These are phyloP conservation scores for Unio delphinus DNA, from an alignment of 2,888 invertebrate species.

Conservation along the genomic window DNA sequence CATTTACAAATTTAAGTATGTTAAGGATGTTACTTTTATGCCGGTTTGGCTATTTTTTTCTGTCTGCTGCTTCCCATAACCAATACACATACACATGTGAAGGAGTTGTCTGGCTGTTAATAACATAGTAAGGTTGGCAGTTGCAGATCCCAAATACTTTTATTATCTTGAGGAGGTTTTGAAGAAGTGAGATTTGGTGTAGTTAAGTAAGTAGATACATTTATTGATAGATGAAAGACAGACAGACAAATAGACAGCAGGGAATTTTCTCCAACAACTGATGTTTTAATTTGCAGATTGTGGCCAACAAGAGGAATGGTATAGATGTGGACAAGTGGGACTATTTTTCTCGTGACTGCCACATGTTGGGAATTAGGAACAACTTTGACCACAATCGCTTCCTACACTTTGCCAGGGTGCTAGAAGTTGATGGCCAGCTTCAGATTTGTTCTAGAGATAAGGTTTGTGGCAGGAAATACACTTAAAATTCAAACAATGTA, in stretches of 20 bases:
- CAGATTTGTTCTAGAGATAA: conserved; percentile 74
- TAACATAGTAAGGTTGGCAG: neutral
- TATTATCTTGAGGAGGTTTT: neutral
- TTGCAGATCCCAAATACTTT: too few species aligned
- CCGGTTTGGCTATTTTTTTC: too few species aligned
- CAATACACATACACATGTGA: too few species aligned
- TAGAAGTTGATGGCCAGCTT: conserved; percentile 40
- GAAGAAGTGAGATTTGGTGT: too few species aligned
- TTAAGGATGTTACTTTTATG: too few species aligned
- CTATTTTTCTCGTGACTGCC: conserved; percentile 78
- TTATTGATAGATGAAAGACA: too few species aligned
- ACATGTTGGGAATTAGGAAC: conserved; percentile 72
- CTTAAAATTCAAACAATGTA: neutral
- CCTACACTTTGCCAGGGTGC: conserved; percentile 71
- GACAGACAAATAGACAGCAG: too few species aligned
- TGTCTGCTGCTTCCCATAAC: too few species aligned
- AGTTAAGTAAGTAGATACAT: too few species aligned
- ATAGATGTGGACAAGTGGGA: conserved; percentile 82
- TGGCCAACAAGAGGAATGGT: conserved; percentile 76
- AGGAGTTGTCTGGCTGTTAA: neutral
- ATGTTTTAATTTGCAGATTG: conserved; percentile 72
- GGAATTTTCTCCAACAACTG: neutral
- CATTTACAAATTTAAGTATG: too few species aligned
- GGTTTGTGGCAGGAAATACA: conserved; percentile 22
- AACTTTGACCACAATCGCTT: conserved; percentile 73